Percentiles rank a stretch among this genome's conserved stretches.
phyloP scores from a whole-genome alignment of 2,888 invertebrate genomes.

The Camptogramma bilineatum region DNA sequence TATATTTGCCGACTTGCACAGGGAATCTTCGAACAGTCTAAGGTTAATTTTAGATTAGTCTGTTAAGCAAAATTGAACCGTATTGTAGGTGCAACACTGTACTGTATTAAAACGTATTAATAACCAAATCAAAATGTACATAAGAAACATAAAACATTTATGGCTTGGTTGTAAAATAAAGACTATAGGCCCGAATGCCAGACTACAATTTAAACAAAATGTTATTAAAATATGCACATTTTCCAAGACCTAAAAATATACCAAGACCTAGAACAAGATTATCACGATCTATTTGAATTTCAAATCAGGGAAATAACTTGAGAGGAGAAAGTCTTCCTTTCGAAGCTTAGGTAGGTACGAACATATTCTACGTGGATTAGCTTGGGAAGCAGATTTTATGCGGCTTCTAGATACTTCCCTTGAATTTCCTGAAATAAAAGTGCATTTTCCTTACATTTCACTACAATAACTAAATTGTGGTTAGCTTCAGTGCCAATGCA shows the following conservation, averaged over 20 bases:
- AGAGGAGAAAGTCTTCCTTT: slow-evolving; percentile 27
- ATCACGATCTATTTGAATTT: slow-evolving; percentile 31
- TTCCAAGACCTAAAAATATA: slow-evolving; percentile 20
- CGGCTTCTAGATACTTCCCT: slow-evolving; percentile 21
- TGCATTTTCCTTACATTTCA: slow-evolving; percentile 18
- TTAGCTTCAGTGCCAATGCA: slow-evolving; percentile 21
- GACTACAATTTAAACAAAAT: not conserved
- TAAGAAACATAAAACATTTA: no score
- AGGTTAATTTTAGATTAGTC: not conserved
- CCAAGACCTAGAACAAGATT: slow-evolving; percentile 30
- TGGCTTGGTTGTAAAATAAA: not conserved
- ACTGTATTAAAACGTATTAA: no score
- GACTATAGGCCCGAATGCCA: not conserved
- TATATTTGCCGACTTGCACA: not conserved
- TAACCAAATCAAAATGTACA: no score
- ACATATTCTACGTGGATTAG: slow-evolving; percentile 31
- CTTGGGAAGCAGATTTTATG: slow-evolving; percentile 23
- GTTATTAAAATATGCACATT: slow-evolving; percentile 18
- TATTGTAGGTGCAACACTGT: no score
- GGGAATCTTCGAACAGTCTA: not conserved
- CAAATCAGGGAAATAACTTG: slow-evolving; percentile 30
- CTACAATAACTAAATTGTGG: slow-evolving; percentile 30
- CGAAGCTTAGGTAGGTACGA: slow-evolving; percentile 30
- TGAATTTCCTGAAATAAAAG: slow-evolving; percentile 27
- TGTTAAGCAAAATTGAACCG: no score